phyloP scores from a whole-genome alignment of 1,140 invertebrate genomes.

The Metaphire vulgaris region DNA sequence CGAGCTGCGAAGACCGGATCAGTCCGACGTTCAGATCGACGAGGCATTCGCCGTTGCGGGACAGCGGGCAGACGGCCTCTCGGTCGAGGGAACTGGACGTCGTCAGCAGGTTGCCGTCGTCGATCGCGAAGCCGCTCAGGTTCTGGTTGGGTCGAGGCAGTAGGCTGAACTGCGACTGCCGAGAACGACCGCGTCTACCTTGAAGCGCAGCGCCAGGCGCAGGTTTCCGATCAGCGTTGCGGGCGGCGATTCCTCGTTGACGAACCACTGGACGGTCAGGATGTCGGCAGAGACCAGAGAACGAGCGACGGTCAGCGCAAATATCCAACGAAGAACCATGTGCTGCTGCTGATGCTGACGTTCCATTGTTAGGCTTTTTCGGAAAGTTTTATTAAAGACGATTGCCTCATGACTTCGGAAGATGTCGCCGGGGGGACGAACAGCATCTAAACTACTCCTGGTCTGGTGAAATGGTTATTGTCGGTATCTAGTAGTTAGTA shows the following conservation, averaged over 20 bases:
- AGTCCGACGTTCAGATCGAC: slow-evolving; percentile 15
- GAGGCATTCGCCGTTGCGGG: not conserved
- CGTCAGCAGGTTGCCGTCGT: not conserved
- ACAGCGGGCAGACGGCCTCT: not conserved
- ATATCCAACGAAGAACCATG: not conserved
- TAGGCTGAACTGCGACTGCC: not conserved
- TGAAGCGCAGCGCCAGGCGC: not conserved
- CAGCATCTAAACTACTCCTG: too few relatives aligned
- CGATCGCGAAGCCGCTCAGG: not conserved
- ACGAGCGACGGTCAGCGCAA: not conserved
- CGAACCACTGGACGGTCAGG: slow-evolving; percentile 3
- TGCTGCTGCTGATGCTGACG: too few relatives aligned
- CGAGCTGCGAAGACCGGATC: not conserved
- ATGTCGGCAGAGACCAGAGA: not conserved
- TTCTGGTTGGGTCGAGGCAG: slow-evolving; percentile 11
- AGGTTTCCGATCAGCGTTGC: slow-evolving; percentile 5
- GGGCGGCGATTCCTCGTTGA: slow-evolving; percentile 11
- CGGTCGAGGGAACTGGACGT: slow-evolving; percentile 17
- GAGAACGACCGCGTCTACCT: not conserved
- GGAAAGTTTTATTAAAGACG: too few relatives aligned
- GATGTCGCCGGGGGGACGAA: not conserved
- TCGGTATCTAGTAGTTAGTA: too few relatives aligned
- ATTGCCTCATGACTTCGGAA: not conserved
- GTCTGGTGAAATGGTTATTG: too few relatives aligned
- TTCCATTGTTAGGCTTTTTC: too few relatives aligned